Evolutionary conservation across 2,797 vertebrate genomes (phyloP), one percentile per base, ranked within the genome.

Genomic region (Cynodonichthys magdalenae): DNA sequence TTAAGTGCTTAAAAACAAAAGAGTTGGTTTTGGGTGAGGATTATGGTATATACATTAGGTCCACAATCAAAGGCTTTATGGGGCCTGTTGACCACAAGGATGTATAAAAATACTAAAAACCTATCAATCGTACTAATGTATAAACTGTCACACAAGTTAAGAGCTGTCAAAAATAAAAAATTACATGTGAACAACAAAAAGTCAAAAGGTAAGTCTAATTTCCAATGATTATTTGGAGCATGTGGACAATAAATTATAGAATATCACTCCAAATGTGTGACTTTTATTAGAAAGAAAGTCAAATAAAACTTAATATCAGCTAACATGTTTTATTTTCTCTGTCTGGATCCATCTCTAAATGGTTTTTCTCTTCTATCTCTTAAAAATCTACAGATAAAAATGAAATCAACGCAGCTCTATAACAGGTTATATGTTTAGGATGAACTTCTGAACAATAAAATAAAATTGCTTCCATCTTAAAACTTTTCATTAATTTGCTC

Each of bases 381-480:
- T 53, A 49, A 34, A 24, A 66, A 58, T 67, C 24, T 48, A 72
- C 14, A 71, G 36, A 58, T 50, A 46, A 48, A 64, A 53, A 74
- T 65, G 53, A 27, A 59, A 71, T 63, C 63, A 85, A 88, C 91
- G 81, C 66, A 67, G 70, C 69, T 63, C 57, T 58, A 49, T 68
- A 71, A 84, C 66, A 80, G 57, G 66, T 75, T 80, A 87, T 69
- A 75, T 64, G 72, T 79, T 85, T 86, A 53, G 53, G 63, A 84
- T 63, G 3, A 70, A 59, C 53, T 64, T 41, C 60, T 60, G 74
- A 89, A 92, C 90, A 92, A 91, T 86, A 77, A 31, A 68, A 29
- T 65, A 75, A 82, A 88, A 91, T 87, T 82, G 24, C 72, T 76
- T 70, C 63, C 80, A 90, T 93, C 86, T 89, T 88, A 90, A 89